These are phyloP conservation scores for Xyrichtys novacula DNA, from an alignment of 2,797 vertebrate genomes.

Conservation along the genomic window DNA sequence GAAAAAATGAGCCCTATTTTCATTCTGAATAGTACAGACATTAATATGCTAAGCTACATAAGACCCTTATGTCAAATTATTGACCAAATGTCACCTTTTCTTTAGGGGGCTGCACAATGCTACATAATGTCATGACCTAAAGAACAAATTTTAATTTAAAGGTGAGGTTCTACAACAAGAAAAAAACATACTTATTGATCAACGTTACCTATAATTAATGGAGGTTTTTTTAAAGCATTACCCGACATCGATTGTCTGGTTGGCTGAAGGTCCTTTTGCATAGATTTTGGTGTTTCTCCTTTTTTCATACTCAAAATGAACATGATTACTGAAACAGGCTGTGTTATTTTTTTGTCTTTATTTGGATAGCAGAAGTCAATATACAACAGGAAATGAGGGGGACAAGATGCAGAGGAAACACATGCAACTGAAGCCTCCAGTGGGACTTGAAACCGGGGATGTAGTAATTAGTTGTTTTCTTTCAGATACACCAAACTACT, in stretches of 20 bases:
- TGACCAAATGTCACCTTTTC: slow-evolving; percentile 30
- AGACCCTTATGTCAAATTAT: slow-evolving; percentile 25
- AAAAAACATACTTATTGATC: background rate
- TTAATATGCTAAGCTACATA: slow-evolving; percentile 28
- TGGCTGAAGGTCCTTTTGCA: background rate
- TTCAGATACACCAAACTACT: background rate
- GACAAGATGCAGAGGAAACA: too few relatives aligned
- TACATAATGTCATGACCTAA: background rate
- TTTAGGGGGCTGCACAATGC: background rate
- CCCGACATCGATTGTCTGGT: background rate
- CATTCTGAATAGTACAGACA: slow-evolving; percentile 10
- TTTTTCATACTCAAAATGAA: background rate
- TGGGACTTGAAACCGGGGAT: background rate
- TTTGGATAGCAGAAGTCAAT: background rate
- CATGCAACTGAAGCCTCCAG: background rate
- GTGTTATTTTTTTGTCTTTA: background rate
- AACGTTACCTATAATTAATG: background rate
- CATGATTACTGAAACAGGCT: background rate
- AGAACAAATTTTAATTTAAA: slow-evolving; percentile 4
- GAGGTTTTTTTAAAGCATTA: background rate
- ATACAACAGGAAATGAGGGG: background rate
- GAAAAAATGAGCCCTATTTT: slow-evolving; percentile 8
- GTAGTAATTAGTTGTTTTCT: background rate
- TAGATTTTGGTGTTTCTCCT: background rate
- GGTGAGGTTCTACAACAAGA: background rate